These are phyloP conservation scores for Tamandua tetradactyla DNA, from an alignment of 2,797 vertebrate species.

Conservation along the genomic window DNA sequence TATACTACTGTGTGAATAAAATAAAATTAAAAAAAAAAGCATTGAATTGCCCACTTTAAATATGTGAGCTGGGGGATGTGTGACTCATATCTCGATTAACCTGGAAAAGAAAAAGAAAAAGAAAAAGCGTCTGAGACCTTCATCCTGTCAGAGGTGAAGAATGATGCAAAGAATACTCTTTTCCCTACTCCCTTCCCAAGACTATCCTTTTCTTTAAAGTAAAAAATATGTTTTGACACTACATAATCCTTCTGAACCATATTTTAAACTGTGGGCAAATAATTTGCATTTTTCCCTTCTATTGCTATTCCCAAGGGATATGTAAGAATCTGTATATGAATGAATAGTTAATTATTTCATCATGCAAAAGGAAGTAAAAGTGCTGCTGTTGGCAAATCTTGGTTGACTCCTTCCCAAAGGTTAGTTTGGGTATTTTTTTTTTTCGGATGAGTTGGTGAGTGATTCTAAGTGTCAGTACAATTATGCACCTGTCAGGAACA, in stretches of 20 bases:
- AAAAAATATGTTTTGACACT: constrained; percentile 12
- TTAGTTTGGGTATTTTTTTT: constrained; percentile 15
- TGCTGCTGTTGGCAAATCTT: constrained; percentile 54
- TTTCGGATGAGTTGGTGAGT: constrained; percentile 5
- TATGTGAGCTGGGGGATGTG: neutral
- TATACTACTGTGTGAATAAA: neutral
- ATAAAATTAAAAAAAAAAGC: neutral
- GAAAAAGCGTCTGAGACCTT: neutral
- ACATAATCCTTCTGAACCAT: constrained; percentile 5
- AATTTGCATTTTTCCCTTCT: constrained; percentile 26
- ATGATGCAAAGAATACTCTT: neutral
- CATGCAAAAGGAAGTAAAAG: constrained; percentile 65
- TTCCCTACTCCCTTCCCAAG: neutral
- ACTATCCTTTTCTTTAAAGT: neutral
- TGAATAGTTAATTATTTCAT: constrained; percentile 64
- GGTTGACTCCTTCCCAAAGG: constrained; percentile 52
- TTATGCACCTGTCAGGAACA: neutral
- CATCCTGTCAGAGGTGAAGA: neutral
- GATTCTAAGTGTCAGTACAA: constrained; percentile 56
- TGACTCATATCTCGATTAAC: neutral
- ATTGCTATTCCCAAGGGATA: constrained; percentile 16
- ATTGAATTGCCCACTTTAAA: neutral
- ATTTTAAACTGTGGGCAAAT: constrained; percentile 52
- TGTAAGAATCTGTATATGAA: neutral
- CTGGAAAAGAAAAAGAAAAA: neutral